Evolutionary conservation across 2,797 vertebrate genomes (phyloP), one percentile per base, ranked within the genome.

Genomic region (Pristis pectinata): DNA sequence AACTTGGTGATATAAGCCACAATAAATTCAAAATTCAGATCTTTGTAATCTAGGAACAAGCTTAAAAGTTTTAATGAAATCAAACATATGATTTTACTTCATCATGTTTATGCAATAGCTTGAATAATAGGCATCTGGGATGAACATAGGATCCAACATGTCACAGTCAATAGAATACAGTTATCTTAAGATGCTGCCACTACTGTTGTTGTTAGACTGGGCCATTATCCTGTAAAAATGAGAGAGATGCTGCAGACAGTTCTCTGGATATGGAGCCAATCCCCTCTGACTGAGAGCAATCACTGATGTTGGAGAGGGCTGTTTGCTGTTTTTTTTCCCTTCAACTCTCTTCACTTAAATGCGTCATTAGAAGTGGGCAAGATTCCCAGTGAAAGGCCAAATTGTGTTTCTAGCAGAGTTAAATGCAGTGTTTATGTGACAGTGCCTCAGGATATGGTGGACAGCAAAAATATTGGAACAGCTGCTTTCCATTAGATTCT

Each of bases 401-500:
- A 56, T n/a, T n/a, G 30, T 77, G 74, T 34, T 77, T 34, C 74
- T 77, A 77, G 74, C 74, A 6, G 74, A n/a, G 34, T 77, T 87
- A 61, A 34, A n/a, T 61, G 56, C 15, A 17, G 56, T 87, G 83
- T 61, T 59, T 59, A 61, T 87, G 30, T 34, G 83, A 59, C 56
- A 87, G 56, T 56, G 56, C 83, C 15, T 87, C 83, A 61, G 53
- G 83, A 64, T 64, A 61, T 87, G 53, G 59, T 61, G 56, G 83
- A 87, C 53, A 87, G 83, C 53, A 34, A 59, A 59, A 87, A 59
- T 87, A 87, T 87, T 59, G 13, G 83, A 87, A 59, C 83, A 87
- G 83, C 83, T 87, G 83, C 53, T 87, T 87, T 56, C 30, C 56
- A 87, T 87, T 61, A 87, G 83, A n/a, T 59, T 59, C 53, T 59